Evolutionary conservation across 1,140 invertebrate genomes (phyloP).

Genomic region (Lutraria rhynchaena): DNA sequence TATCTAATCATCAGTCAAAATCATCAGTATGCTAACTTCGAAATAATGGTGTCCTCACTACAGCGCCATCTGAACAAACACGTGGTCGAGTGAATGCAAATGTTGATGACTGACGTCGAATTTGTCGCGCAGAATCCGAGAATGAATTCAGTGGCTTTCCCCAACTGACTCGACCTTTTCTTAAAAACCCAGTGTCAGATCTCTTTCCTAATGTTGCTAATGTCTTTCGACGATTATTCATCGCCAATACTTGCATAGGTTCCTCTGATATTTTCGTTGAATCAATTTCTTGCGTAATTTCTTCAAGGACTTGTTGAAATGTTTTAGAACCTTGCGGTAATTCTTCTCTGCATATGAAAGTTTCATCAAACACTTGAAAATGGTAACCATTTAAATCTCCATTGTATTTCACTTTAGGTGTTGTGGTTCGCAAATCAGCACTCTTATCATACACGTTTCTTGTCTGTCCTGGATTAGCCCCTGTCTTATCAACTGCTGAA

Average conservation of each 20-base stretch:
- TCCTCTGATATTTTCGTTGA: conserved; percentile 4
- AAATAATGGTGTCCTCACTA: too few species aligned
- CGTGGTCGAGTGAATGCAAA: conserved; percentile 16
- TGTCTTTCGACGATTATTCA: conserved; percentile 17
- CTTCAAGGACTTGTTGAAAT: conserved; percentile 40
- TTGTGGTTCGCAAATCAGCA: not conserved
- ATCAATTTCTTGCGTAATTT: conserved; percentile 17
- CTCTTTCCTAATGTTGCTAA: not conserved
- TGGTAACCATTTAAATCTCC: conserved; percentile 50
- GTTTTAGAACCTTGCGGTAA: conserved; percentile 40
- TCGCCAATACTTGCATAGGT: not conserved
- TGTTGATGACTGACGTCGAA: not conserved
- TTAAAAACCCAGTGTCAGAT: not conserved
- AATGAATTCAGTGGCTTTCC: not conserved
- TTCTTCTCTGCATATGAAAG: conserved; percentile 43
- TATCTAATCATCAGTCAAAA: too few species aligned
- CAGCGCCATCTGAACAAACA: conserved; percentile 30
- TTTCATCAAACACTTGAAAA: conserved; percentile 35
- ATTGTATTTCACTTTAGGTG: conserved; percentile 38
- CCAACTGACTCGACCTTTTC: conserved; percentile 33
- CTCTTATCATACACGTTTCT: not conserved
- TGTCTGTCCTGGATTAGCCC: conserved; percentile 4
- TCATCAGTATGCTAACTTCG: too few species aligned
- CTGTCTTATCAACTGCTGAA: conserved; percentile 4
- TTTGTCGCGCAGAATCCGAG: not conserved